Evolutionary conservation across 2,888 invertebrate genomes (phyloP).

Genomic region (Dromius quadrimaculatus): DNA sequence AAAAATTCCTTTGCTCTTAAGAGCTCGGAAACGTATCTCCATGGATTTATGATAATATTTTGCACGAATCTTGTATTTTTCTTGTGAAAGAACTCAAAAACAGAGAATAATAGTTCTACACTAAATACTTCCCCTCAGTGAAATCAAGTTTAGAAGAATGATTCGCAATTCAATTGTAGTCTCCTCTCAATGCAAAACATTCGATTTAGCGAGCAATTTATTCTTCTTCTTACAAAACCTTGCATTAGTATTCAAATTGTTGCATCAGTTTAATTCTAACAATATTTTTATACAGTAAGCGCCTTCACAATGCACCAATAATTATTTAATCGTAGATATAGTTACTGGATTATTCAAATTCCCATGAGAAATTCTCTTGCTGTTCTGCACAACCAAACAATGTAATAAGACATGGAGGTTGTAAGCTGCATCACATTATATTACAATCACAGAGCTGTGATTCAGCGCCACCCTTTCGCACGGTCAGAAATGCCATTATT

Average conservation of each 20-base stretch:
- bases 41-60: too few species aligned
- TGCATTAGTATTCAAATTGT: conserved; percentile 29
- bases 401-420: conserved; percentile 37
- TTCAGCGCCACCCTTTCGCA: conserved; percentile 10
- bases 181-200: not conserved
- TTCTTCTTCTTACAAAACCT: conserved; percentile 5
- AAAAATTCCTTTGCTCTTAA: too few species aligned
- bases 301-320: conserved; percentile 33
- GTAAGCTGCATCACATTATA: conserved; percentile 31
- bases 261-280: conserved; percentile 10
- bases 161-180: not conserved
- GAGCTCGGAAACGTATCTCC: too few species aligned
- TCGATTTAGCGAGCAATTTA: conserved; percentile 16
- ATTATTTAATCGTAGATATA: conserved; percentile 35
- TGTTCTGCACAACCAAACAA: conserved; percentile 42
- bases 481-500: conserved; percentile 37
- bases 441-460: not conserved
- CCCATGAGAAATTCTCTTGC: conserved; percentile 43
- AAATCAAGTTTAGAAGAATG: too few species aligned
- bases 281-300: conserved; percentile 29
- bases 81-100: too few species aligned
- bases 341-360: conserved; percentile 45
- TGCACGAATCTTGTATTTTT: too few species aligned
- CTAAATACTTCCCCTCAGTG: too few species aligned
- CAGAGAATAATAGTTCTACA: too few species aligned